Evolutionary conservation across 2,888 invertebrate species (phyloP), one percentile per base, ranked within the genome.

Genomic region (Drosophila bunnanda): DNA sequence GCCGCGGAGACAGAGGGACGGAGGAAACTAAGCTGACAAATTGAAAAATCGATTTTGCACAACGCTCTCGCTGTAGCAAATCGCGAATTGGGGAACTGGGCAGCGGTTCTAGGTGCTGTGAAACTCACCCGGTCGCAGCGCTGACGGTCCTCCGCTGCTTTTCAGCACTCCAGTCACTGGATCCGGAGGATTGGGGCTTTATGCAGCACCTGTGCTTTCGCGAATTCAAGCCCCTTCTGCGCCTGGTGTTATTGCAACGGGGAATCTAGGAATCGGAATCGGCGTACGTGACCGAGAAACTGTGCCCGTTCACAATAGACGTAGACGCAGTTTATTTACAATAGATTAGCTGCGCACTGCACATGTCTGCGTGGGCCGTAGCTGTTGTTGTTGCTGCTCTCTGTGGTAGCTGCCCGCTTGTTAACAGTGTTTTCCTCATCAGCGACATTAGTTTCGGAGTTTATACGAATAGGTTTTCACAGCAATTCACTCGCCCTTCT

Each of bases 201-300:
- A 17, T 38, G 34, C n/a, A 17, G 32, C 50, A 22, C 46, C 58
- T 66, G 36, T 32, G 12, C 43, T 66, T 30, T 48, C 20, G 50
- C 50, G 17, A 32, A 50, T 25, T 25, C 12, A 20, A 12, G 32
- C 39, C 38, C 30, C 38, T 28, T 39, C n/a, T 32, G 64, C 39
- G 12, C 39, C 50, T 34, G 32, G 32, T 28, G 25, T 39, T 20
- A 48, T 15, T 48, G 72, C 61, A 50, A 44, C 57, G 38, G 25
- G 38, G 36, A 64, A 59, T 55, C 52, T 28, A 46, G 46, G 56
- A 55, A 55, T 67, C 58, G 62, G 74, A 60, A 59, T 59, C 70
- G 83, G 83, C 83, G 83, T 83, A 83, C 83, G 83, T 83, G 83
- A 83, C 88, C 77, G 83, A 82, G 64, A 85, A 78, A 80, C 82